phyloP scores from a whole-genome alignment of 2,113 vertebrate genomes.

The Polyodon spathula region DNA sequence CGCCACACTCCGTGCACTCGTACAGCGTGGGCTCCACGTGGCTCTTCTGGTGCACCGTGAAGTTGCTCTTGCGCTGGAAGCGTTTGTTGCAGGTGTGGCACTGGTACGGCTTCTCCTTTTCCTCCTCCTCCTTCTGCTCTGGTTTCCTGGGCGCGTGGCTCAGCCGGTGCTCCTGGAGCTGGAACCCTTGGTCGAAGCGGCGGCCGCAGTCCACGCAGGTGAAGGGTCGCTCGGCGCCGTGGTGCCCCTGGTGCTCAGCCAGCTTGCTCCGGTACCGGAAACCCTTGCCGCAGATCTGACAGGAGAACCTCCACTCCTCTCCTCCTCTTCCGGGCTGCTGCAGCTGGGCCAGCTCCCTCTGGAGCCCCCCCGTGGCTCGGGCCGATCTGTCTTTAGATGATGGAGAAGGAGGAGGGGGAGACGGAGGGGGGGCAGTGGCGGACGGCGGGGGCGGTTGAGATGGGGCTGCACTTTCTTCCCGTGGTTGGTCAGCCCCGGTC shows the following conservation, averaged over 20 bases:
- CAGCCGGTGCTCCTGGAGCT: too few relatives aligned
- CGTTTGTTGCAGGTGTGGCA: conserved; percentile 45
- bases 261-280: conserved; percentile 49
- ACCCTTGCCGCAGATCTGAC: conserved; percentile 39
- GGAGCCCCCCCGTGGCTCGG: too few relatives aligned
- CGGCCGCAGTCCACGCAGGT: too few relatives aligned
- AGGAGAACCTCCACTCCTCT: neutral
- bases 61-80: conserved; percentile 33
- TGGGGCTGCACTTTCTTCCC: too few relatives aligned
- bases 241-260: conserved; percentile 29
- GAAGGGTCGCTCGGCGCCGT: too few relatives aligned
- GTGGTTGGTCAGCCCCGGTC: conserved; percentile 13
- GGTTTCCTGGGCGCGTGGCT: too few relatives aligned
- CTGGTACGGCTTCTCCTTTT: conserved; percentile 24
- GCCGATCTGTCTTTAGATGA: too few relatives aligned
- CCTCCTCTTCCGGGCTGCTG: conserved; percentile 44
- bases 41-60: conserved; percentile 36
- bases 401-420: conserved; percentile 13
- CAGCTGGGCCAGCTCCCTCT: too few relatives aligned
- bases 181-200: too few relatives aligned
- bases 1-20: conserved; percentile 44
- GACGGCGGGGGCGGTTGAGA: conserved; percentile 25
- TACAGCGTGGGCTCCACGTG: conserved; percentile 38
- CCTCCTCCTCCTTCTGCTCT: too few relatives aligned
- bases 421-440: conserved; percentile 1